Conservation (phyloP, 2,113 vertebrate genomes). For the Gobius niger region DNA sequence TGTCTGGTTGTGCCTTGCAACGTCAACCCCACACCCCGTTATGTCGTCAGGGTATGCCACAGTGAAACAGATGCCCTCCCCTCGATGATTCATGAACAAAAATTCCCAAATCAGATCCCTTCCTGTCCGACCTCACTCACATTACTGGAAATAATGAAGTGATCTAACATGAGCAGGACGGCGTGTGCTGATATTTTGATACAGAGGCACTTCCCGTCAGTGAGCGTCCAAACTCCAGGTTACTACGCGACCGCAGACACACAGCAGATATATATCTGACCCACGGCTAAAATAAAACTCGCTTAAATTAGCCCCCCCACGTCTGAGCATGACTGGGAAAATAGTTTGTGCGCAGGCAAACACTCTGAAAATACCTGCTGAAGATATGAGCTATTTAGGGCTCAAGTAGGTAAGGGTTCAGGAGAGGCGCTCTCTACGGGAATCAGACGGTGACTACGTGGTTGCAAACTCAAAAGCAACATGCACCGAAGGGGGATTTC, state of each 20-base stretch:
- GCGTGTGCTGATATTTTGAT: conserved; percentile 22
- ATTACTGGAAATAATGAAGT: conserved; percentile 8
- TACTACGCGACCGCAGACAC: conserved; percentile 42
- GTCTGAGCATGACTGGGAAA: conserved; percentile 27
- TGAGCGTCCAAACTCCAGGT: conserved; percentile 12
- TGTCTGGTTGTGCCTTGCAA: too few species aligned
- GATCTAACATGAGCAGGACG: conserved; percentile 10
- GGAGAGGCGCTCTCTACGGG: not conserved
- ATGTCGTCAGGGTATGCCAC: not conserved
- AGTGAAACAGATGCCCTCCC: too few species aligned
- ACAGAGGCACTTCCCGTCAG: conserved; percentile 6
- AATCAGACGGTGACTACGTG: not conserved
- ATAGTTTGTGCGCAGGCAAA: conserved; percentile 23
- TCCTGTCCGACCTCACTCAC: not conserved
- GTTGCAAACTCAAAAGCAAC: not conserved
- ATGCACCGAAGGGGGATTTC: not conserved
- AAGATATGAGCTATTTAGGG: not conserved
- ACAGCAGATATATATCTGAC: conserved; percentile 24
- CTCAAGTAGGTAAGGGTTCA: not conserved
- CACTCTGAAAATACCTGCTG: conserved; percentile 38
- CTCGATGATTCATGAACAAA: not conserved
- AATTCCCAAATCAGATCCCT: not conserved
- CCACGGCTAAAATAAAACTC: conserved; percentile 16
- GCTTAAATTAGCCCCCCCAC: conserved; percentile 53
- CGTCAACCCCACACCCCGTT: too few species aligned